Base-by-base conservation (phyloP, 2,888 invertebrate genomes). In the Drosophila atripex region DNA sequence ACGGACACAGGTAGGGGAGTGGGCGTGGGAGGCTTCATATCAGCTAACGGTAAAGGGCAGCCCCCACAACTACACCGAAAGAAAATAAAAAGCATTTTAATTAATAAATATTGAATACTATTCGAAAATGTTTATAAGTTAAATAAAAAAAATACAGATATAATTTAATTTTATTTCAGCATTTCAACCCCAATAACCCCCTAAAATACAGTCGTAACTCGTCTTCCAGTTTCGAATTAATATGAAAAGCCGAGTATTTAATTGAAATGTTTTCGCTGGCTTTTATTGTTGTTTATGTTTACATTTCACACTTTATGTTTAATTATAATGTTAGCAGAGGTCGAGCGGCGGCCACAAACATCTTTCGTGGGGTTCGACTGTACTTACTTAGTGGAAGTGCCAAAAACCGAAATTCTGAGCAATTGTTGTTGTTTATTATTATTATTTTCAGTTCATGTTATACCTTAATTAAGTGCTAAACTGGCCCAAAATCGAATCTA, bases 1-100 rank as follows among this genome's bases (percentile, higher is more conserved):
- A 21, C 21, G 21, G 1, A 4, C 21, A 4, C 8, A 8, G 14
- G 8, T 25, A 12, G 8, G 21, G 30, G 5, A 46, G 28, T 11
- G 35, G 23, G 52, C 23, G 47, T 58, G 38, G 53, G 39, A 46
- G 50, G 50, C 39, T 47, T 41, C 9, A 60, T 53, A 53, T 18
- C 73, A 76, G 59, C 56, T 76, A 84, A 84, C 78, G 71, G 76
- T 75, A 75, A 78, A 80, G 78, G 76, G 75, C 84, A 83, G 76
- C 32, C 68, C 72, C 59, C 66, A 68, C 56, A 61, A 23, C 41
- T 71, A 18, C 18, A 51, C 43, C 50, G 49, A n/a, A 12, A 8
- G 41, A 38, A 41, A 56, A 53, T 8, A 8, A 25, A 8, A 18
- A 18, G 18, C 18, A 18, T 18, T 18, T 18, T 18, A 1, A 18